Evolutionary conservation across 2,888 invertebrate genomes (phyloP), one percentile per base, ranked within the genome.

Genomic region (Drosophila atripex): DNA sequence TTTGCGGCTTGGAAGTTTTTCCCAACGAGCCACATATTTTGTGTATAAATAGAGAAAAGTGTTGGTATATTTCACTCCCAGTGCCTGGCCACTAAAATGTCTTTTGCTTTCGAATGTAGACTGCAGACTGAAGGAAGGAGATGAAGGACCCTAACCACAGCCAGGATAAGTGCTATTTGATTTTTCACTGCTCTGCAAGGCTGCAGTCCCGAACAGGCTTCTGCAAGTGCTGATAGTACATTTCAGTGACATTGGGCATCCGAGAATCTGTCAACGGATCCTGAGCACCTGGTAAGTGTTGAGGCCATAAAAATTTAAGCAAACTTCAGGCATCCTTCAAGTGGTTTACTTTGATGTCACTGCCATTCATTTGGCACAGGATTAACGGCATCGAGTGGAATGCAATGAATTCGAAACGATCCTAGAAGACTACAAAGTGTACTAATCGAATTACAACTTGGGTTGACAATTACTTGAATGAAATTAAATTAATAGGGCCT

Each of bases 231-330:
- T 45, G 57, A 14, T 46, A 39, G 39, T 38, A 50, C 35, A 32
- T 21, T 50, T 50, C 21, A 7, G 12, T 32, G 18, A 18, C 50
- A 35, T 32, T n/a, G 41, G 41, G 14, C 8, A 30, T 23, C 12
- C 21, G 16, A 46, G 45, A n/a, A 23, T 16, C 63, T 53, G 45
- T 11, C 54, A 38, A 23, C 11, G 4, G 7, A 38, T 38, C 38
- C 63, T 64, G 63, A 38, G 69, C 54, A 54, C 63, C 63, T 64
- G 54, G 54, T 64, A 46, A 53, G 45, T 68, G 54, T 54, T 46
- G 69, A 68, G 30, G 45, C 45, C 54, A 38, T 46, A 68, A 30
- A 64, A 68, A 64, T 68, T 68, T 64, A 64, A 64, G 45, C 68
- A 32, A 64, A 18, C 68, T 16, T 11, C 11, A 28, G 63, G 35